phyloP scores from a whole-genome alignment of 2,797 vertebrate species.

The Steatocranus sp. region DNA sequence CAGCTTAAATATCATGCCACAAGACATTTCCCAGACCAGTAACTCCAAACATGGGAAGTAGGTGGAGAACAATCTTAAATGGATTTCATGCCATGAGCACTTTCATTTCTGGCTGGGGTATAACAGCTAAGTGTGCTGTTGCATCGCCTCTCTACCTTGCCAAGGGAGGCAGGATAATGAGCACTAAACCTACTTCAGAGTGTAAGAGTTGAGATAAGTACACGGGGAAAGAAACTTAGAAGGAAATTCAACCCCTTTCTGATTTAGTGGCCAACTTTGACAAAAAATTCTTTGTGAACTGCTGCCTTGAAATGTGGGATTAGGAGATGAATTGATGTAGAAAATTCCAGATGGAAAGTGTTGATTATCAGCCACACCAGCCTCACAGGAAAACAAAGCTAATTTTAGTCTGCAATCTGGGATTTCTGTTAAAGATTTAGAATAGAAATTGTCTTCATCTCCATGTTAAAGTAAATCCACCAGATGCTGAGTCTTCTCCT shows the following conservation, averaged over 20 bases:
- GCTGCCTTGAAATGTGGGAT: not conserved
- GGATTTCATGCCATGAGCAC: slow-evolving; percentile 58
- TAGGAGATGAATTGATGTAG: not conserved
- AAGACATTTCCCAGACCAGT: slow-evolving; percentile 55
- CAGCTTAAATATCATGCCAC: slow-evolving; percentile 57
- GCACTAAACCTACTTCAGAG: slow-evolving; percentile 40
- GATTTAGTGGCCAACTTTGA: not conserved
- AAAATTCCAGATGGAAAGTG: slow-evolving; percentile 25
- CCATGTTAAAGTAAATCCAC: slow-evolving; percentile 12
- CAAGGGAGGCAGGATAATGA: slow-evolving; percentile 55
- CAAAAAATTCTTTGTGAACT: not conserved
- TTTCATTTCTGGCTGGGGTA: slow-evolving; percentile 53
- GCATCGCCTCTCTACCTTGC: slow-evolving; percentile 36
- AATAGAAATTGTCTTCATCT: not conserved
- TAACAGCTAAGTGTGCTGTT: slow-evolving; percentile 33
- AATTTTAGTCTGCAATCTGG: slow-evolving; percentile 22
- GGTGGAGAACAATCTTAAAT: slow-evolving; percentile 46
- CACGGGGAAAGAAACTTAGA: not conserved
- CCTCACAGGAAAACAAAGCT: not conserved
- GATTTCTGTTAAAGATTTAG: slow-evolving; percentile 38
- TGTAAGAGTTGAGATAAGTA: slow-evolving; percentile 15
- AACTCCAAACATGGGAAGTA: slow-evolving; percentile 31
- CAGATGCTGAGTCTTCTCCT: not conserved
- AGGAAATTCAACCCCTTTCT: not conserved
- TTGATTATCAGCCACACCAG: slow-evolving; percentile 24